Evolutionary conservation across 2,888 invertebrate genomes (phyloP), one percentile per base, ranked within the genome.

Genomic region (Cyaniris semiargus): DNA sequence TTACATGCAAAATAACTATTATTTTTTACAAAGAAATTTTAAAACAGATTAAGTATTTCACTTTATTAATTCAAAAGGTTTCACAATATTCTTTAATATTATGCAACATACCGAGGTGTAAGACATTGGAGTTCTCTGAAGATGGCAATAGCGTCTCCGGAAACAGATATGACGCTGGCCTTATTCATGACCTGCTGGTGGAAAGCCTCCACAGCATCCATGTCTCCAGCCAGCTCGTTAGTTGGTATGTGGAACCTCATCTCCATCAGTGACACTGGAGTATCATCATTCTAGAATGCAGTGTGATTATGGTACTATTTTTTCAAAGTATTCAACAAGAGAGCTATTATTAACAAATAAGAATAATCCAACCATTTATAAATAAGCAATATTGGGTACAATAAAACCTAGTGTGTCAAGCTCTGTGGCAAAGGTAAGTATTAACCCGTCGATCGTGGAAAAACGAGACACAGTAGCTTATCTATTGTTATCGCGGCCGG

Each of bases 181-280:
- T 99, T 99, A 83, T 97, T 97, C 97, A 99, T 97, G 48, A 99
- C 99, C 88, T 98, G 98, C 84, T 98, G 96, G 87, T 99, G 98
- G 95, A 99, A 99, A n/a, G 98, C 97, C 86, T 99, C 98, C 0
- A 99, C 98, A 0, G 98, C 97, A 89, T 99, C 99, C 85, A 96
- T 95, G 83, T 98, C 98, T 15, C 96, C 96, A 0, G 96, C 97
- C 76, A 97, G 93, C 88, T 99, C 98, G 80, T 95, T 97, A 0
- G 98, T 96, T 0, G 99, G 99, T 85, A 99, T 98, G 90, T 98
- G 99, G 89, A 99, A 99, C 70, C 99, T 95, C 96, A 99, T 97
- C 92, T 99, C 99, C 96, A 98, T 97, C 78, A 99, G 94, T 80
- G 98, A 98, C 0, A 99, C 98, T 0, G 99, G 97, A 0, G 99